Base-by-base conservation (phyloP, 2,888 invertebrate genomes). In the Drosophila kuntzei region DNA sequence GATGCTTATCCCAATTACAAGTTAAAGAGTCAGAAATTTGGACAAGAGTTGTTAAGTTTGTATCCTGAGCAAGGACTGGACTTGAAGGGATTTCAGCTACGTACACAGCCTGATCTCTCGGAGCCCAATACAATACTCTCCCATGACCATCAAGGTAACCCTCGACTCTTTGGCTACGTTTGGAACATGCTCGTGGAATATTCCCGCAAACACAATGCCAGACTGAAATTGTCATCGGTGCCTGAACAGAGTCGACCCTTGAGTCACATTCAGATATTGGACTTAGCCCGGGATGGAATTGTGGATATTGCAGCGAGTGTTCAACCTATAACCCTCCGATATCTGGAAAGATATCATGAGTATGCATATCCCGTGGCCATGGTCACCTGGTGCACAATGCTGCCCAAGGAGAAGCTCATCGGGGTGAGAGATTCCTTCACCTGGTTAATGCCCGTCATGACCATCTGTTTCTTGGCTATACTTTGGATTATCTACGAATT, bases 351-450 rank as follows among this genome's bases (percentile, higher is more conserved):
- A 12, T 65, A 47, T n/a, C 73, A 51, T n/a, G 46, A 78, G 20
- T 71, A 71, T 8, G 47, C 73, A 1, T 88, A 85, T 43, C 83
- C 84, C 2, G 54, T 65, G 0, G 20, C 58, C 8, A 27, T 69
- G n/a, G 32, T 36, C 62, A 88, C 67, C 11, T 85, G 84, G 89
- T 85, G 84, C 25, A 83, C 84, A 6, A 85, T 85, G 88, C 1
- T 86, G 50, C 84, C 84, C 3, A 20, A 50, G 32, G 71, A 86
- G 18, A 39, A 53, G 6, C 20, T 32, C 1, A 44, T 83, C 1
- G 20, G 37, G 0, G 34, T 69, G 0, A 37, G 34, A 0, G 63
- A 76, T 9, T 9, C 64, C 2, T 71, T 65, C 8, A 5, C 20
- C 0, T 70, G 53, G 49, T 47, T 63, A 12, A 8, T 49, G 32